Base-by-base conservation (phyloP, 2,113 vertebrate genomes). In the Bubalus kerabau region DNA sequence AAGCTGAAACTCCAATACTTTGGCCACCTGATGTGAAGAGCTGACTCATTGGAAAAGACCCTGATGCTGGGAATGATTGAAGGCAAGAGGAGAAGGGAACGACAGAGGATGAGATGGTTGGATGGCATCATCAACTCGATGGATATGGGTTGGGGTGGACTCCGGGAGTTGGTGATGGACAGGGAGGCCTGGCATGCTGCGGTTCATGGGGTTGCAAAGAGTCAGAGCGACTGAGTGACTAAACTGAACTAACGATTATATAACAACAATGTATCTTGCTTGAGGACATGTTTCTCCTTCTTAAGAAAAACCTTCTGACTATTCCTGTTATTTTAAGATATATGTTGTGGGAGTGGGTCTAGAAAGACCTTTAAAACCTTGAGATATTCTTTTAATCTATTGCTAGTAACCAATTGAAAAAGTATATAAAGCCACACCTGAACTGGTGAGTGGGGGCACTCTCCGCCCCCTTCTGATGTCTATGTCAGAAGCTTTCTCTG, bases 181-280 rank as follows among this genome's bases (percentile, higher is more conserved):
- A 62, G 28, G 60, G 60, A 32, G 14, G 28, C 60, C 60, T 62
- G 60, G 28, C 28, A 2, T 32, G 13, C 60, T 62, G 13, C 1
- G 0, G 6, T 32, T 32, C 60, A 62, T 7, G 60, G 14, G 60
- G 28, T 62, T 7, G 28, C 28, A 62, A 62, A 62, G 28, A 62
- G 60, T 16, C 1, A 0, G 28, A 62, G 6, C 0, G 2, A 30
- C 59, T 60, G 59, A 30, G 59, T 0, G 13, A 62, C 28, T 62
- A 3, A 62, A 62, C 59, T 62, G 60, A 32, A 71, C n/a, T 71
- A 40, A 40, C 40, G 10, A 71, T 71, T 71, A 71, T 40, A 40
- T 40, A 71, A 71, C n/a, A 71, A 36, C 64, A 40, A 40, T 71
- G n/a, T 71, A 71, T 71, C 67, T 71, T 71, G 67, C 67, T 71